Evolutionary conservation across 2,797 vertebrate genomes (phyloP).

Genomic region (Perodicticus potto): DNA sequence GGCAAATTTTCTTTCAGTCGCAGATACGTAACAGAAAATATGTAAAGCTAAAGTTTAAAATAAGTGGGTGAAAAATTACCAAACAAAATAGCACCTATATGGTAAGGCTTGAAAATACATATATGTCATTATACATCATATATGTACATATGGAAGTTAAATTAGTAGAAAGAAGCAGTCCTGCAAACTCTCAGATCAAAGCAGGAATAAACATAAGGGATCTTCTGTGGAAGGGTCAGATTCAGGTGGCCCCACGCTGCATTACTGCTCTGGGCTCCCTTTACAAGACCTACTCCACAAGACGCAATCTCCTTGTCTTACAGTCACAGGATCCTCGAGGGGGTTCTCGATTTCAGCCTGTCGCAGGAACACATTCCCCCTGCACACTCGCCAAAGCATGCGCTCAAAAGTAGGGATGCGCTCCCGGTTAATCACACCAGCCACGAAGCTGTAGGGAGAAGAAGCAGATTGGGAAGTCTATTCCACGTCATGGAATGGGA

Average conservation of each 20-base stretch:
- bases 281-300: background rate
- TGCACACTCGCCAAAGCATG: conserved; percentile 98
- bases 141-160: background rate
- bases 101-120: background rate
- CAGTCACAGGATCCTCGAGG: conserved; percentile 95
- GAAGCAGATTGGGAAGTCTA: conserved; percentile 24
- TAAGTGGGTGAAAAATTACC: conserved; percentile 8
- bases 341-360: conserved; percentile 98
- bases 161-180: background rate
- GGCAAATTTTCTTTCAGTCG: conserved; percentile 44
- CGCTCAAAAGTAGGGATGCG: conserved; percentile 97
- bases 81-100: background rate
- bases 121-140: background rate
- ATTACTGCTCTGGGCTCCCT: conserved; percentile 29
- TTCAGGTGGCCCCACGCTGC: background rate
- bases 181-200: background rate
- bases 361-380: conserved; percentile 97
- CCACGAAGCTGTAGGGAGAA: conserved; percentile 93
- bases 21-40: conserved; percentile 48
- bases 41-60: conserved; percentile 45
- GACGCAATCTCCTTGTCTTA: conserved; percentile 83
- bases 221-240: background rate
- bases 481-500: background rate
- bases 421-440: conserved; percentile 97
- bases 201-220: background rate